Evolutionary conservation across 2,113 vertebrate genomes (phyloP).

Genomic region (Eptesicus fuscus): DNA sequence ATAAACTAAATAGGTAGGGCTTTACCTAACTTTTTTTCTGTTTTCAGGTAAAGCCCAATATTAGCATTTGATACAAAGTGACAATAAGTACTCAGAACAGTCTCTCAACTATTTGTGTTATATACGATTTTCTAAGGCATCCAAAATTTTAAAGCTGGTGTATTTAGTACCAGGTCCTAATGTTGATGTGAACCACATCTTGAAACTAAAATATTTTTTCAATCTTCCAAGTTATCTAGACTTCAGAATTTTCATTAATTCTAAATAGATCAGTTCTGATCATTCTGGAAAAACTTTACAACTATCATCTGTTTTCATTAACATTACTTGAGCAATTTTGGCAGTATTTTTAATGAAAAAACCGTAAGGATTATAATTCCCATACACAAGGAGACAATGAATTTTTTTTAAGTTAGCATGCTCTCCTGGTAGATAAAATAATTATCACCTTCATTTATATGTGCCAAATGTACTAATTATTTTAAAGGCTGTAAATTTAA

Average conservation of each 20-base stretch:
- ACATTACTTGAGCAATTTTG: neutral
- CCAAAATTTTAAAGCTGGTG: neutral
- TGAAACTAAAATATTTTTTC: neutral
- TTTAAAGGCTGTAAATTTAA: neutral
- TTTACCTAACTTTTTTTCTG: neutral
- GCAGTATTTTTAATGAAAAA: neutral
- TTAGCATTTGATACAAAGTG: slow-evolving; percentile 21
- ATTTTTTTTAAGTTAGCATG: neutral
- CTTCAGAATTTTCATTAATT: slow-evolving; percentile 27
- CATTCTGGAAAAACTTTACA: neutral
- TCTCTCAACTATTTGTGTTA: neutral
- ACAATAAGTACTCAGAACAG: neutral
- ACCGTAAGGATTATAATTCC: neutral
- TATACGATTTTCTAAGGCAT: neutral
- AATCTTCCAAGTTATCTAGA: neutral
- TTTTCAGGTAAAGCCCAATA: neutral
- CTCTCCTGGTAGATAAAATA: neutral
- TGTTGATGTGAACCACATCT: neutral
- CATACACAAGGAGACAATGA: neutral
- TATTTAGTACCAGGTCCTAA: neutral
- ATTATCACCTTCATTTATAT: neutral
- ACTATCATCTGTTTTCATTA: neutral
- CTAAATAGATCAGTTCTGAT: neutral
- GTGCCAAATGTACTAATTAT: neutral
- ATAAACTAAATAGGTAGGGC: neutral